A percentile compares a stretch with the other conserved stretches of the same genome.
These are phyloP conservation scores for Macquaria australasica DNA, from an alignment of 2,113 vertebrate species.

Conservation along the genomic window DNA sequence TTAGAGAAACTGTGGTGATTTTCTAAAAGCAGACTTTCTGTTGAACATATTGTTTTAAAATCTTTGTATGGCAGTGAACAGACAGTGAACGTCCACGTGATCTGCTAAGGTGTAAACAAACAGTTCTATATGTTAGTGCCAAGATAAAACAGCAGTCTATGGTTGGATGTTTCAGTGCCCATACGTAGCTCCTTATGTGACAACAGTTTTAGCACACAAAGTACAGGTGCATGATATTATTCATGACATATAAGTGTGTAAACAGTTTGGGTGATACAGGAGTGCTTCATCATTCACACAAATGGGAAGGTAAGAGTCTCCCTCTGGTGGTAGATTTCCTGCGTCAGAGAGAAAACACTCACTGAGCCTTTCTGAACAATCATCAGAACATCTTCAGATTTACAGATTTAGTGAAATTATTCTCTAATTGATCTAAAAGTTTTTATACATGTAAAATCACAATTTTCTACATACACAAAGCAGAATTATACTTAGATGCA, in stretches of 20 bases:
- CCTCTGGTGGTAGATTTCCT: slow-evolving; percentile 7
- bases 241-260: background rate
- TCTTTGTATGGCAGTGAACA: background rate
- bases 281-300: background rate
- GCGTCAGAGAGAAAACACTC: background rate
- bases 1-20: background rate
- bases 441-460: no score
- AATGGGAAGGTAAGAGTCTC: background rate
- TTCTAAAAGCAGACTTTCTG: background rate
- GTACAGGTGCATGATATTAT: background rate
- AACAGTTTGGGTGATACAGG: background rate
- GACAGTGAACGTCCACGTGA: background rate
- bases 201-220: background rate
- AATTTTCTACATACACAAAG: no score
- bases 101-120: background rate
- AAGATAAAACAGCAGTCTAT: no score
- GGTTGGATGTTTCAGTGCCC: no score
- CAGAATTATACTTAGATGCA: no score
- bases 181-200: no score
- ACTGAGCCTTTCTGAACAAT: background rate
- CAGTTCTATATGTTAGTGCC: no score
- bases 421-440: background rate
- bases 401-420: background rate
- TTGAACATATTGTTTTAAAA: background rate
- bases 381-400: background rate